A percentile compares a stretch with the other conserved stretches of the same genome.
phyloP scores from a whole-genome alignment of 2,797 vertebrate species.

The Psittacula derbiana region DNA sequence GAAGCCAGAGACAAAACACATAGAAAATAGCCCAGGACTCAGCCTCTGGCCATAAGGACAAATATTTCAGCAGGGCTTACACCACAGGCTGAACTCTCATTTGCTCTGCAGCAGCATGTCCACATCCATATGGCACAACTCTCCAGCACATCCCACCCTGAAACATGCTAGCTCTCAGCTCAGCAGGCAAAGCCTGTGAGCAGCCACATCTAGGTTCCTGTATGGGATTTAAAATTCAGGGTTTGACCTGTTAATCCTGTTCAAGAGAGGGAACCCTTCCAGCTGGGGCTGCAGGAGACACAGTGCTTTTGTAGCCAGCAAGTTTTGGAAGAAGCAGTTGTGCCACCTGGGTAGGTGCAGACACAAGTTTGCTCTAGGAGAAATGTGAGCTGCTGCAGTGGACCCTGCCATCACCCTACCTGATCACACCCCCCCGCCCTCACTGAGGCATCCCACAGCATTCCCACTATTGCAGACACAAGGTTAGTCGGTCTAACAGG shows the following conservation, averaged over 20 bases:
- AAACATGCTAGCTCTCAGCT: neutral
- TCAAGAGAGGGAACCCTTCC: neutral
- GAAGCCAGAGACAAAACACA: neutral
- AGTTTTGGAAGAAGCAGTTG: neutral
- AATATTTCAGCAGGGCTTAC: neutral
- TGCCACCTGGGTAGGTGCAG: neutral
- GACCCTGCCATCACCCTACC: neutral
- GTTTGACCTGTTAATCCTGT: neutral
- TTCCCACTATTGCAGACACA: neutral
- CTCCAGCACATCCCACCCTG: neutral
- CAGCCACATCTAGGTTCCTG: neutral
- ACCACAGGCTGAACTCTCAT: neutral
- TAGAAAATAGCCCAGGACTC: neutral
- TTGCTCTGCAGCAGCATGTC: neutral
- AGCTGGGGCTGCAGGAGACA: neutral
- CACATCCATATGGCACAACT: accelerated
- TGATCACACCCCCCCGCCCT: neutral
- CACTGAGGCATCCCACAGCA: neutral
- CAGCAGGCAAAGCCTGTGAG: neutral
- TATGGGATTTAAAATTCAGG: neutral
- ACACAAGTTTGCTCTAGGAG: neutral
- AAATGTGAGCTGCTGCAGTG: neutral
- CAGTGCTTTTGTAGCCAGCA: neutral
- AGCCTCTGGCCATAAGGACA: neutral
- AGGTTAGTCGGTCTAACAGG: neutral